Conservation (phyloP, 2,113 vertebrate genomes). For the Microtus pennsylvanicus region DNA sequence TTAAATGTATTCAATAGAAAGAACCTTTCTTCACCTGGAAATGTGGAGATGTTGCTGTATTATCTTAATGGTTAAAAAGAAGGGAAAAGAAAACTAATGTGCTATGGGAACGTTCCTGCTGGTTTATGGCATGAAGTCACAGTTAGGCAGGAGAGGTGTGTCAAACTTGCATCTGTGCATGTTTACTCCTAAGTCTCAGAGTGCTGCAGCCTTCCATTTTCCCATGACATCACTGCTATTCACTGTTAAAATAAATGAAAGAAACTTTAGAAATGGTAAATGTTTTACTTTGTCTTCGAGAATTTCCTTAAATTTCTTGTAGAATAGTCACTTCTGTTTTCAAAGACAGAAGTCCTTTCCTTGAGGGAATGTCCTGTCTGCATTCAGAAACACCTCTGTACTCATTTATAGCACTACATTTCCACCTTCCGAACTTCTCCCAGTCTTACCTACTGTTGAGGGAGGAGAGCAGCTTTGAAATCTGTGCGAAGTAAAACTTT, state of each 20-base stretch:
- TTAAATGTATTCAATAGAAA: constrained; percentile 7
- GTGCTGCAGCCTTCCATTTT: background rate
- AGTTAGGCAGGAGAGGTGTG: background rate
- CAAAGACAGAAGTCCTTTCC: background rate
- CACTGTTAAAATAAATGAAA: constrained; percentile 62
- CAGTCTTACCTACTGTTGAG: background rate
- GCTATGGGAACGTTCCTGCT: background rate
- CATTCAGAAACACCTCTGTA: background rate
- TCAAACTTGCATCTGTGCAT: background rate
- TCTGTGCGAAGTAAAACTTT: background rate
- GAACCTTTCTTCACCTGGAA: background rate
- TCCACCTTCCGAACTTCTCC: background rate
- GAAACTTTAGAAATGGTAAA: background rate
- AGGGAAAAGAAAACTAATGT: background rate
- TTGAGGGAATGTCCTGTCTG: too few relatives aligned
- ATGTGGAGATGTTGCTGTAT: background rate
- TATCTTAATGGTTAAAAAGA: background rate
- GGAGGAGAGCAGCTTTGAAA: background rate
- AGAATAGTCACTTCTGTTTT: constrained; percentile 14
- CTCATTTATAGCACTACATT: background rate
- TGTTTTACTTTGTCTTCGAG: constrained; percentile 50
- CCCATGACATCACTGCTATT: background rate
- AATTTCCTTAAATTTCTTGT: background rate
- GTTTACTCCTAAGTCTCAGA: constrained; percentile 21
- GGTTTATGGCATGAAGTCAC: background rate